Percentiles rank a stretch among this genome's conserved stretches.
phyloP scores from a whole-genome alignment of 2,113 vertebrate genomes.

The Eclectus roratus region DNA sequence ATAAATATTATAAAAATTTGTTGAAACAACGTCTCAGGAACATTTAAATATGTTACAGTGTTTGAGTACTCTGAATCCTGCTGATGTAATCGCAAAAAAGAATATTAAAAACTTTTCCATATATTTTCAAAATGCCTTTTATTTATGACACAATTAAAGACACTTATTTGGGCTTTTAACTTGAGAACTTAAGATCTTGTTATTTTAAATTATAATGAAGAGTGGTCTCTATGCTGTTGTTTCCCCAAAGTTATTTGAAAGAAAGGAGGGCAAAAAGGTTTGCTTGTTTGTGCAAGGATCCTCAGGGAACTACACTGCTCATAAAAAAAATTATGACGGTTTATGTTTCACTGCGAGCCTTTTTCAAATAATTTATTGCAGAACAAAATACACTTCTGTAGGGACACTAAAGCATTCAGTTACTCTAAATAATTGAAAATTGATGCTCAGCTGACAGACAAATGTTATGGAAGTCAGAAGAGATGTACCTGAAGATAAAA shows the following conservation, averaged over 20 bases:
- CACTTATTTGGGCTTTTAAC: neutral
- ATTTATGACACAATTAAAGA: neutral
- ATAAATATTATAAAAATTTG: neutral
- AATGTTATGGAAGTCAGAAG: neutral
- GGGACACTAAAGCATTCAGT: neutral
- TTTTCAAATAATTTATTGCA: neutral
- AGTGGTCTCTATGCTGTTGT: neutral
- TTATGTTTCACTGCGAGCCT: neutral
- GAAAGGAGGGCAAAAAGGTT: neutral
- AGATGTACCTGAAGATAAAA: neutral
- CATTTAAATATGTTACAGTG: neutral
- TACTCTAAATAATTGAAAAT: neutral
- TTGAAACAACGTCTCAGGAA: neutral
- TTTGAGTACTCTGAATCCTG: neutral
- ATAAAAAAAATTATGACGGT: neutral
- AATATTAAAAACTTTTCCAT: neutral
- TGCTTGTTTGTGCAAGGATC: neutral
- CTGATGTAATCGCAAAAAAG: neutral
- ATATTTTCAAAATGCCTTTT: neutral
- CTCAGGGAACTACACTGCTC: neutral
- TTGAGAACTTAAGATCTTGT: neutral
- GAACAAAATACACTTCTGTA: neutral
- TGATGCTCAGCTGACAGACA: neutral
- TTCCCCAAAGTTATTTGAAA: neutral
- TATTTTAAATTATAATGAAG: neutral